Conservation (phyloP, 1,140 invertebrate species). For the Drosophila lacertosa region DNA sequence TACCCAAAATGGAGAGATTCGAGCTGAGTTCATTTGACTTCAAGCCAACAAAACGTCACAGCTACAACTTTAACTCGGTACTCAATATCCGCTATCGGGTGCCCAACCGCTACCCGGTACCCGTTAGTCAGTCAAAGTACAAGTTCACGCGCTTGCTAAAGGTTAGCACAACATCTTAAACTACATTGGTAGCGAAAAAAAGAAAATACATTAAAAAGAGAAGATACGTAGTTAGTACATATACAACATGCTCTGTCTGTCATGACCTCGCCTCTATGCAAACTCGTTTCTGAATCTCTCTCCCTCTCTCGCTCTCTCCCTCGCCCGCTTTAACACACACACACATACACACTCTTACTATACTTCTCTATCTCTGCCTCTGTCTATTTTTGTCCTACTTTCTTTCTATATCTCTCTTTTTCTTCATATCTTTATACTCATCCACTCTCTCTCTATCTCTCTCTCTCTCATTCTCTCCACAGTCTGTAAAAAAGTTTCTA, state of each 20-base stretch:
- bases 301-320: background rate
- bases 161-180: conserved; percentile 76
- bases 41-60: conserved; percentile 37
- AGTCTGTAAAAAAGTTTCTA: conserved; percentile 15
- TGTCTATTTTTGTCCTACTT: conserved; percentile 20
- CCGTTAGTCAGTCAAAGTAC: conserved; percentile 74
- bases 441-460: conserved; percentile 4
- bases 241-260: conserved; percentile 57
- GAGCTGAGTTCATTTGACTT: conserved; percentile 47
- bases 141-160: conserved; percentile 78
- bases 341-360: conserved; percentile 7
- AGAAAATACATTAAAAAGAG: conserved; percentile 39
- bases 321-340: background rate
- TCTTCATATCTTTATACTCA: too few relatives aligned
- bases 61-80: conserved; percentile 54
- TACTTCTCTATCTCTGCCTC: conserved; percentile 14
- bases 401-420: conserved; percentile 18
- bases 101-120: conserved; percentile 55
- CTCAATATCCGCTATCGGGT: conserved; percentile 26
- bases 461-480: conserved; percentile 15
- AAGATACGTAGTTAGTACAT: conserved; percentile 78
- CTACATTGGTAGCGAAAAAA: conserved; percentile 69
- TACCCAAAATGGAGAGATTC: conserved; percentile 54
- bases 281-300: conserved; percentile 19
- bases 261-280: conserved; percentile 52